phyloP scores from a whole-genome alignment of 2,888 invertebrate genomes.

The Drosophila meridionalis region DNA sequence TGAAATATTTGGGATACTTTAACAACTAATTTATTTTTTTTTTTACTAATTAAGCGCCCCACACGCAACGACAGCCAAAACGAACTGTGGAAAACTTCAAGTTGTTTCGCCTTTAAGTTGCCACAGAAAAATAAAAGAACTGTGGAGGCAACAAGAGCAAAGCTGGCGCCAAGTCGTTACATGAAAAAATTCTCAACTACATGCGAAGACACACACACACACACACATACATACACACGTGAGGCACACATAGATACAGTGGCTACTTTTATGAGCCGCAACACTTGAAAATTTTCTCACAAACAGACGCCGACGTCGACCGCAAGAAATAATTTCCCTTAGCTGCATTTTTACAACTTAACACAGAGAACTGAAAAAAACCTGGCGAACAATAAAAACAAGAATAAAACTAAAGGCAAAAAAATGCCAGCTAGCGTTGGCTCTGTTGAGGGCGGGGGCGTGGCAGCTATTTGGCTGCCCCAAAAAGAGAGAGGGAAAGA shows the following conservation, averaged over 20 bases:
- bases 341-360: constrained; percentile 62
- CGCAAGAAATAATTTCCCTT: constrained; percentile 54
- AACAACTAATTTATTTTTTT: constrained; percentile 24
- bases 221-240: constrained; percentile 23
- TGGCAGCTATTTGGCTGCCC: constrained; percentile 44
- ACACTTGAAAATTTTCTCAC: constrained; percentile 65
- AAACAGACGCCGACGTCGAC: constrained; percentile 43
- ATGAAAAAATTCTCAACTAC: constrained; percentile 66
- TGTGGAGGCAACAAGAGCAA: constrained; percentile 35
- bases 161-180: constrained; percentile 74
- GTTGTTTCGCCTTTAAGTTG: constrained; percentile 41
- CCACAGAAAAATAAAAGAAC: constrained; percentile 33
- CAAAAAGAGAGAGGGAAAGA: constrained; percentile 17
- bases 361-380: constrained; percentile 46
- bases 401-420: constrained; percentile 47
- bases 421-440: constrained; percentile 2
- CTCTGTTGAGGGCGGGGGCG: constrained; percentile 24
- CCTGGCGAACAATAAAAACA: constrained; percentile 42
- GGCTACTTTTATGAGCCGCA: constrained; percentile 61
- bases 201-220: constrained; percentile 48
- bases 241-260: constrained; percentile 33
- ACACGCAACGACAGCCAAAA: constrained; percentile 41
- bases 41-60: constrained; percentile 68
- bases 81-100: constrained; percentile 50
- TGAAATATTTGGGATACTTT: constrained; percentile 60